Evolutionary conservation across 37 sponge, comb jelly and placozoan genomes (phyloP).

Genomic region (Eunapius fragilis): DNA sequence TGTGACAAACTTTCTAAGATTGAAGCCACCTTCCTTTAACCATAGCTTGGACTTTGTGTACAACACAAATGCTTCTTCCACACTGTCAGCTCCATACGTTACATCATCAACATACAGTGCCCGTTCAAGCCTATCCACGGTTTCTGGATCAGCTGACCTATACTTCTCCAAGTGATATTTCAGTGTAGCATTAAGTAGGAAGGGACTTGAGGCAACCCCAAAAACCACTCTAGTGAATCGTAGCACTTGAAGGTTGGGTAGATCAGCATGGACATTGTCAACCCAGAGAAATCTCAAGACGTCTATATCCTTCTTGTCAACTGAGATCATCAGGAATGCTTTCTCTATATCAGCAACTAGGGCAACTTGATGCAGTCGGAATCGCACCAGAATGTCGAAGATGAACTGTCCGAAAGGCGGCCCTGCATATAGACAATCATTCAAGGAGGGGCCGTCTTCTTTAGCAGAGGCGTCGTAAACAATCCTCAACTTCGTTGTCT

Average conservation of each 20-base stretch:
- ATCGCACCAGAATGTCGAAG: not conserved
- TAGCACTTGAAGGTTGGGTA: not conserved
- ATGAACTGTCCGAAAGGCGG: not conserved
- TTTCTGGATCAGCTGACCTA: too few relatives aligned
- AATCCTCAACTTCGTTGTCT: slow-evolving; percentile 4
- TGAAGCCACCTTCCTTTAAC: too few relatives aligned
- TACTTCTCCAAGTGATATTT: too few relatives aligned
- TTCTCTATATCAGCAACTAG: slow-evolving; percentile 1
- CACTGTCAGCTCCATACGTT: too few relatives aligned
- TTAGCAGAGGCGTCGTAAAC: slow-evolving; percentile 17
- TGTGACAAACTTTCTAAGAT: too few relatives aligned
- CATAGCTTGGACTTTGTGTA: too few relatives aligned
- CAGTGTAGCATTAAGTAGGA: slow-evolving; percentile 26
- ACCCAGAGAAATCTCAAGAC: slow-evolving; percentile 2
- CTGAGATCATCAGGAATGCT: not conserved
- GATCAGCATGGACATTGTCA: not conserved
- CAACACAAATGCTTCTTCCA: too few relatives aligned
- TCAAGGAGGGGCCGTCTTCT: not conserved
- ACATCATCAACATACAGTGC: too few relatives aligned
- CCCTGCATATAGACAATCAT: not conserved
- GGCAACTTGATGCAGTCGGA: not conserved
- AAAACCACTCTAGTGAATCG: slow-evolving; percentile 15
- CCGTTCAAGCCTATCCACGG: too few relatives aligned
- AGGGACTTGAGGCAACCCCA: slow-evolving; percentile 20
- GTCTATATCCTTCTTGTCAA: not conserved